phyloP scores from a whole-genome alignment of 2,888 invertebrate species.

The Drosophila aldrichi region DNA sequence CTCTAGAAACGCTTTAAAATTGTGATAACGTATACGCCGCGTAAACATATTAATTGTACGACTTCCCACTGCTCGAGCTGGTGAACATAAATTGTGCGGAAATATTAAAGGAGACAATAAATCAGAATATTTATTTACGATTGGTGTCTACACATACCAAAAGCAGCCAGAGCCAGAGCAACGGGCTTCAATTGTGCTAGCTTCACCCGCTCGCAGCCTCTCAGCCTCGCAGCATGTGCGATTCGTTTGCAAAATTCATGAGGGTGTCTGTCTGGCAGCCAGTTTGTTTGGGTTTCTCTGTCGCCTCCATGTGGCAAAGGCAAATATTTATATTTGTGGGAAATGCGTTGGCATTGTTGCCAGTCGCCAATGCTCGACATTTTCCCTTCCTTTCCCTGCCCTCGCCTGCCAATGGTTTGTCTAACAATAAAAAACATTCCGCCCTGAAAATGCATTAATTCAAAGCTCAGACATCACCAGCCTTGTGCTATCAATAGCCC shows the following conservation, averaged over 20 bases:
- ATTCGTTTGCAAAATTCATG: constrained; percentile 60
- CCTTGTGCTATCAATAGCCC: too few relatives aligned
- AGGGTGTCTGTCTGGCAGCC: constrained; percentile 28
- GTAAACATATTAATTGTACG: constrained; percentile 72
- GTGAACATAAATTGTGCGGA: constrained; percentile 51
- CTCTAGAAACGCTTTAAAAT: not conserved
- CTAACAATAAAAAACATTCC: constrained; percentile 29
- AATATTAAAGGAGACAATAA: constrained; percentile 59
- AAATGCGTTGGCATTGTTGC: constrained; percentile 56
- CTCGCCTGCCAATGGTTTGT: constrained; percentile 1
- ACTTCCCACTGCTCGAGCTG: constrained; percentile 25
- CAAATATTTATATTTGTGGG: constrained; percentile 74
- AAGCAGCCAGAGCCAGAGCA: constrained; percentile 41
- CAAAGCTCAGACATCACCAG: constrained; percentile 51
- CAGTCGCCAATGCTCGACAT: constrained; percentile 30
- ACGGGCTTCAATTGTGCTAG: constrained; percentile 6
- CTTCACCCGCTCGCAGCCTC: constrained; percentile 1
- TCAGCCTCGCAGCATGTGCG: constrained; percentile 16
- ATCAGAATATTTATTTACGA: constrained; percentile 74
- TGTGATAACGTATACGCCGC: constrained; percentile 43
- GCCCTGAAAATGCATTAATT: constrained; percentile 59
- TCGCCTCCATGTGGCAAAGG: constrained; percentile 67
- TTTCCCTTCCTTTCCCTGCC: constrained; percentile 24
- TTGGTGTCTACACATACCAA: constrained; percentile 53
- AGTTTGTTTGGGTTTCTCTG: constrained; percentile 47